These are phyloP conservation scores for Drosophila buzzatii DNA, from an alignment of 2,888 invertebrate species.

Conservation along the genomic window DNA sequence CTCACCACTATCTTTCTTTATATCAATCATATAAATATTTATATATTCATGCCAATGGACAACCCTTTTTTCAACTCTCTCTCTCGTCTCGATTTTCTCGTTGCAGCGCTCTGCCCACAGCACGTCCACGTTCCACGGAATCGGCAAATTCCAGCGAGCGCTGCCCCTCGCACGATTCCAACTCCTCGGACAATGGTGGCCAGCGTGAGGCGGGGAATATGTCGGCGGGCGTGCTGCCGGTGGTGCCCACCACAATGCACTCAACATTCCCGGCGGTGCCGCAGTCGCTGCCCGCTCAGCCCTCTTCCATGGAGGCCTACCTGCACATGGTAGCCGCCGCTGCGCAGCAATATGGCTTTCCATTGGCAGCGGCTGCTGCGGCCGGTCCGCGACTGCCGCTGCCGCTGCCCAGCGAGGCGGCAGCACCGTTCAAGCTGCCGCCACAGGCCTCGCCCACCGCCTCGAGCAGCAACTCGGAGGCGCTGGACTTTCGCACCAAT, in stretches of 20 bases:
- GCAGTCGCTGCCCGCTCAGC: slow-evolving; percentile 88
- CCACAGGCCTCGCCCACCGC: slow-evolving; percentile 85
- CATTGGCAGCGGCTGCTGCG: slow-evolving; percentile 87
- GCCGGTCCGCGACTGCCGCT: slow-evolving; percentile 77
- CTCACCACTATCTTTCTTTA: no score
- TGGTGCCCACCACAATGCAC: slow-evolving; percentile 63
- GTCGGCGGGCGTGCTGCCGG: slow-evolving; percentile 57
- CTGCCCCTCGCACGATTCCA: slow-evolving; percentile 92
- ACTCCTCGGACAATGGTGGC: slow-evolving; percentile 88
- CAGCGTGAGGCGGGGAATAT: slow-evolving; percentile 42
- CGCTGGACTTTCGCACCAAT: slow-evolving; percentile 94
- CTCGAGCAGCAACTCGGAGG: slow-evolving; percentile 87
- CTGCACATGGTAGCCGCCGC: slow-evolving; percentile 90
- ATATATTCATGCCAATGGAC: no score
- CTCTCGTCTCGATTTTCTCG: background rate
- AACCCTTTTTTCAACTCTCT: background rate
- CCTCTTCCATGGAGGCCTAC: slow-evolving; percentile 94
- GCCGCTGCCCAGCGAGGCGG: slow-evolving; percentile 89
- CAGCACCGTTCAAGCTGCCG: slow-evolving; percentile 85
- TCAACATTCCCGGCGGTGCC: slow-evolving; percentile 83
- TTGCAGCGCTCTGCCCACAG: slow-evolving; percentile 83
- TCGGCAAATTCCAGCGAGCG: slow-evolving; percentile 87
- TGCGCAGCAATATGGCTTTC: slow-evolving; percentile 90
- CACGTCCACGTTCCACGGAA: slow-evolving; percentile 84
- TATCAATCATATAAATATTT: no score